These are phyloP conservation scores for Eucidaris tribuloides DNA, from an alignment of 35 echinoderm and acorn worm species.

Conservation along the genomic window DNA sequence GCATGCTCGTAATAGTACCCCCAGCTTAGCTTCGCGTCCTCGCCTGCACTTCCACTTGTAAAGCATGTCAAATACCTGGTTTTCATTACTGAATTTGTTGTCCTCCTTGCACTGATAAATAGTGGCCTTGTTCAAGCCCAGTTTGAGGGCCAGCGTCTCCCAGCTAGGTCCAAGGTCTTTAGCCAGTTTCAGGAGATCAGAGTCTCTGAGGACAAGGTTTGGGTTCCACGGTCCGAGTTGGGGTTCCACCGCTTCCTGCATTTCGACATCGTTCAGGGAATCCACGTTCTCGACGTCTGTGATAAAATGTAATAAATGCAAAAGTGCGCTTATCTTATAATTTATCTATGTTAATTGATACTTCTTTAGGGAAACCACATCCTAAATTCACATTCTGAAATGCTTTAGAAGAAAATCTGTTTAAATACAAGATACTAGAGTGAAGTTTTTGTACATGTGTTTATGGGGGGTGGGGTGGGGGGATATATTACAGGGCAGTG, in stretches of 20 bases:
- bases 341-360: background rate
- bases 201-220: background rate
- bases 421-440: no score
- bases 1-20: background rate
- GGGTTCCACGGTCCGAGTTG: background rate
- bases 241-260: no score
- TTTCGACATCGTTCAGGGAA: background rate
- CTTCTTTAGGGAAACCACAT: background rate
- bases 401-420: no score
- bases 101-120: conserved; percentile 19
- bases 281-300: no score
- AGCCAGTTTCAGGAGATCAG: background rate
- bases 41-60: conserved; percentile 22
- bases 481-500: no score
- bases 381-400: background rate
- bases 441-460: no score
- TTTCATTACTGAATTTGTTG: background rate
- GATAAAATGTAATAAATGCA: no score
- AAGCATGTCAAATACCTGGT: conserved; percentile 1
- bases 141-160: conserved; percentile 9
- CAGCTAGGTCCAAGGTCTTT: background rate
- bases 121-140: conserved; percentile 1
- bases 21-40: background rate
- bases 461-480: no score
- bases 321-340: background rate